phyloP scores from a whole-genome alignment of 2,113 vertebrate species.

The Bufo gargarizans region DNA sequence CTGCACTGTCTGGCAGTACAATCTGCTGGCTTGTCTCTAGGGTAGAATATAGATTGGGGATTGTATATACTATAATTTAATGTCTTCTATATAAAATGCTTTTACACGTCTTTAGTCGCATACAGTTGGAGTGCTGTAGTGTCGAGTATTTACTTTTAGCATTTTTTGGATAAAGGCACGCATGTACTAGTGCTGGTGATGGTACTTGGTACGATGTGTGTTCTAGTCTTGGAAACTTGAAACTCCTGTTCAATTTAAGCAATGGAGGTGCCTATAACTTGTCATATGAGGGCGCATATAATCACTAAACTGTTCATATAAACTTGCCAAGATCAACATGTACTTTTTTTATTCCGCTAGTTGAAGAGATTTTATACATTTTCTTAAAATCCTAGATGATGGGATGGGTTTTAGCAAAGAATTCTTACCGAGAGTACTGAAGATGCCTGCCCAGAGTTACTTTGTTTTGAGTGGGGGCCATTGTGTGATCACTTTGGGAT shows the following conservation, averaged over 20 bases:
- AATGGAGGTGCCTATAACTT: background rate
- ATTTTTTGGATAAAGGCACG: no score
- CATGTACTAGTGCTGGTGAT: background rate
- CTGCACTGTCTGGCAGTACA: conserved; percentile 28
- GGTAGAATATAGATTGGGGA: background rate
- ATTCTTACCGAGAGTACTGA: no score
- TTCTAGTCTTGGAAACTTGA: no score
- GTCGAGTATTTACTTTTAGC: no score
- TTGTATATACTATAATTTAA: background rate
- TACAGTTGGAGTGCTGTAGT: no score
- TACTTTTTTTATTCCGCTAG: background rate
- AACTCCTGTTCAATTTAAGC: no score
- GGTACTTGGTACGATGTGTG: background rate
- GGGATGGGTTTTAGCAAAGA: no score
- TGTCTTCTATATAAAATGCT: no score
- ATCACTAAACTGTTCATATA: background rate
- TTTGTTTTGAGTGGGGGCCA: no score
- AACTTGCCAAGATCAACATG: background rate
- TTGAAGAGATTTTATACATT: background rate
- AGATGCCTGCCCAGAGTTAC: no score
- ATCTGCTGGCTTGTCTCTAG: conserved; percentile 8
- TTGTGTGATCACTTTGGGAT: no score
- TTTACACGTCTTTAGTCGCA: background rate
- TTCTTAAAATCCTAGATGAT: background rate
- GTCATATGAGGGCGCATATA: background rate